These are phyloP conservation scores for Sebastes itinus DNA, from an alignment of 2,797 vertebrate species.

Conservation along the genomic window DNA sequence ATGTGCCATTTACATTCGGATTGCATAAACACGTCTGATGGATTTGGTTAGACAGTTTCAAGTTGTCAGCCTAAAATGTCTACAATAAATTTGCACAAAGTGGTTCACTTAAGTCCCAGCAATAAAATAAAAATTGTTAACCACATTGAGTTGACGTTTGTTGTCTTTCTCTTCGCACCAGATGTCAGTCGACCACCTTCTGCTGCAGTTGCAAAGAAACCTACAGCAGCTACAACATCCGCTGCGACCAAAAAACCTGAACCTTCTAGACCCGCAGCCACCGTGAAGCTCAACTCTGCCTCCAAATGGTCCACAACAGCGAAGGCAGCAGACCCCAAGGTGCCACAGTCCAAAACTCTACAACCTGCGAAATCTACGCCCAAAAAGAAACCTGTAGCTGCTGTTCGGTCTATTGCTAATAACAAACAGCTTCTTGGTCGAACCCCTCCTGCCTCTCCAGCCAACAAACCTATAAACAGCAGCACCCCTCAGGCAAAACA, in stretches of 20 bases:
- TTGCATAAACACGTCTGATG: not conserved
- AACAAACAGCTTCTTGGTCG: conserved; percentile 46
- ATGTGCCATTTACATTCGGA: not conserved
- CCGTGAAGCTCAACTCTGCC: conserved; percentile 36
- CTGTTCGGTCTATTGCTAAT: conserved; percentile 15
- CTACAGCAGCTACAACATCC: conserved; percentile 27
- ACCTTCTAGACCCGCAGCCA: conserved; percentile 49
- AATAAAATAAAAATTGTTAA: not conserved
- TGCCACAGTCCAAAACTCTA: conserved; percentile 53
- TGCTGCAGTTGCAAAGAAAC: conserved; percentile 64
- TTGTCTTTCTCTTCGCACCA: conserved; percentile 43
- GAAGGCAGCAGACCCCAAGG: conserved; percentile 55
- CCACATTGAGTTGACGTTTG: not conserved
- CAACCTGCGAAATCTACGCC: conserved; percentile 48
- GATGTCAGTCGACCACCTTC: conserved; percentile 72
- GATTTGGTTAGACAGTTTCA: not conserved
- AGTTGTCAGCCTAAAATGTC: not conserved
- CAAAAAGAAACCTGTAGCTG: conserved; percentile 56
- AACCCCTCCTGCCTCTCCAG: conserved; percentile 55
- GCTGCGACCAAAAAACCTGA: conserved; percentile 71
- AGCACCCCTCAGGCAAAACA: conserved; percentile 48
- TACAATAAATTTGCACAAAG: not conserved
- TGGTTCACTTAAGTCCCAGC: not conserved
- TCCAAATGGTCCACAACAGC: conserved; percentile 52
- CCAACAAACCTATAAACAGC: conserved; percentile 42